Evolutionary conservation across 1,140 invertebrate genomes (phyloP).

Genomic region (Bicyclus anynana): DNA sequence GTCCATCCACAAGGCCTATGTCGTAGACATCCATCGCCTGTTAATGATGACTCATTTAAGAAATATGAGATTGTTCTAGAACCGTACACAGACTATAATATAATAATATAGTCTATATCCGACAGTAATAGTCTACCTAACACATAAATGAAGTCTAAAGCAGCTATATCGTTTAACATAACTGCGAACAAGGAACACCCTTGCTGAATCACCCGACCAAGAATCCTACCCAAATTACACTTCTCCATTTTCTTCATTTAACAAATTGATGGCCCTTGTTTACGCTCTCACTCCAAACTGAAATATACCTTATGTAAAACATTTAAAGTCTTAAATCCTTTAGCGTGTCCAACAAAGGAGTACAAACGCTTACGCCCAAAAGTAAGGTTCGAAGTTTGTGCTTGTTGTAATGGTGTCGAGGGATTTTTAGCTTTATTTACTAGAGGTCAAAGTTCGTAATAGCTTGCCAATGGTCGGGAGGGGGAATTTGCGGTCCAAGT

Average conservation of each 20-base stretch:
- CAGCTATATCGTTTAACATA: constrained; percentile 46
- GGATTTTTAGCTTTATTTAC: constrained; percentile 60
- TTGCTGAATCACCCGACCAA: constrained; percentile 44
- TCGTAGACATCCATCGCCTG: too few relatives aligned
- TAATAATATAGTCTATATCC: not conserved
- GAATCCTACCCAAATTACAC: constrained; percentile 65
- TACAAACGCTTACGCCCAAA: constrained; percentile 59
- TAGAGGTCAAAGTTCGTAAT: constrained; percentile 49
- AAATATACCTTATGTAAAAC: constrained; percentile 28
- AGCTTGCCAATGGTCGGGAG: constrained; percentile 32
- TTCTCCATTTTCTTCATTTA: constrained; percentile 75
- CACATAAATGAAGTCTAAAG: constrained; percentile 35
- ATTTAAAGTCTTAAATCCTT: constrained; percentile 40
- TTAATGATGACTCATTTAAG: too few relatives aligned
- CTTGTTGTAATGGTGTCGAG: constrained; percentile 31
- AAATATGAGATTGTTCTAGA: too few relatives aligned
- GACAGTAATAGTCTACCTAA: constrained; percentile 4
- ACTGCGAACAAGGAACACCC: constrained; percentile 48
- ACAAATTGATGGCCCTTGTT: constrained; percentile 69
- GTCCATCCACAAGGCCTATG: too few relatives aligned
- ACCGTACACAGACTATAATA: too few relatives aligned
- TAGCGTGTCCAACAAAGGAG: constrained; percentile 18
- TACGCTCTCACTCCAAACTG: constrained; percentile 21
- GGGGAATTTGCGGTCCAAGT: constrained; percentile 64
- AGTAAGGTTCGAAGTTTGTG: constrained; percentile 62